phyloP scores from a whole-genome alignment of 2,113 vertebrate genomes.

The Trematocara marginatum region DNA sequence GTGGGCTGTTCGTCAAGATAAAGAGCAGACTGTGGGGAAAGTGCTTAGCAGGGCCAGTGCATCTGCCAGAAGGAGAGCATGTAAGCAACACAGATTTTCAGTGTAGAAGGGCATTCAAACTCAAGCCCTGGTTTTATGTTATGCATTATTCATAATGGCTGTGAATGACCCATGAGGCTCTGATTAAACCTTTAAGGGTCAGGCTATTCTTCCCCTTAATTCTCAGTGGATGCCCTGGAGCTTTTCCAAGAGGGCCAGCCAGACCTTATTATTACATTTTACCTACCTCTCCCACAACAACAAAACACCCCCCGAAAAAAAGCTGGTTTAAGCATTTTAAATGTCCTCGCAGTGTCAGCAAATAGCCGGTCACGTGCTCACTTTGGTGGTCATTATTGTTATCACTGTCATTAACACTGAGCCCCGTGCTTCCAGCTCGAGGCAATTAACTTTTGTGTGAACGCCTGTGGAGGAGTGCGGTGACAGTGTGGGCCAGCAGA shows the following conservation, averaged over 20 bases:
- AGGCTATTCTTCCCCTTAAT: background rate
- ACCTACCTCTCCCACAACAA: background rate
- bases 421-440: background rate
- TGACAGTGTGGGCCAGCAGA: background rate
- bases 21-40: background rate
- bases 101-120: background rate
- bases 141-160: constrained; percentile 1
- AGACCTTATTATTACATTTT: constrained; percentile 3
- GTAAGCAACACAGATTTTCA: background rate
- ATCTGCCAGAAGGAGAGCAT: background rate
- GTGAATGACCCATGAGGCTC: background rate
- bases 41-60: background rate
- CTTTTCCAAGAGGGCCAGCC: background rate
- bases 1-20: background rate
- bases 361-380: background rate
- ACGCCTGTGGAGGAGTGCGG: background rate
- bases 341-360: background rate
- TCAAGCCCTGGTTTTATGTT: background rate
- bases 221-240: background rate
- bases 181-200: background rate
- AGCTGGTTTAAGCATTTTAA: background rate
- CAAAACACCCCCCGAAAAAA: background rate
- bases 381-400: background rate
- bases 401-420: background rate
- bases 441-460: background rate